Percentiles rank a stretch among this genome's conserved stretches.
Evolutionary conservation across 2,113 vertebrate species (phyloP).

Genomic region (Stegostoma tigrinum): DNA sequence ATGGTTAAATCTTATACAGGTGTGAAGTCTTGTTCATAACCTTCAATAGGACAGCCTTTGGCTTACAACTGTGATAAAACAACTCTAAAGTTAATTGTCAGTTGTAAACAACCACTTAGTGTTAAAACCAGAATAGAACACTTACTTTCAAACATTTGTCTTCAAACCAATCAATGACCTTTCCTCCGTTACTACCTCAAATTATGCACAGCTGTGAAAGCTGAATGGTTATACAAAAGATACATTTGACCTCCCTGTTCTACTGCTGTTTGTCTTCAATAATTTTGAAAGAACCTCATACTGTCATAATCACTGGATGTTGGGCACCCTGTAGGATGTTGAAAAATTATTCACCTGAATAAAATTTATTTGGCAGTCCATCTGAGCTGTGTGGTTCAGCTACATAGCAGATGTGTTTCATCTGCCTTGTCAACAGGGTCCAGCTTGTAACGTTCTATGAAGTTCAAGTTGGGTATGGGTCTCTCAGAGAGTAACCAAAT

Average conservation of each 20-base stretch:
- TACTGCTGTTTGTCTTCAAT: not conserved
- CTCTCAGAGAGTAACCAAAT: not conserved
- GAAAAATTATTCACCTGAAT: not conserved
- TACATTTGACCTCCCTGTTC: not conserved
- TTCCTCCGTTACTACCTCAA: not conserved
- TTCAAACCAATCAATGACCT: not conserved
- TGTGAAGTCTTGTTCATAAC: not conserved
- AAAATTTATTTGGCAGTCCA: conserved; percentile 14
- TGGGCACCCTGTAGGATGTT: not conserved
- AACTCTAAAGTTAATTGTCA: no score
- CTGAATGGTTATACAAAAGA: not conserved
- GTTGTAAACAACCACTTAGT: not conserved
- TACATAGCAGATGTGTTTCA: conserved; percentile 9
- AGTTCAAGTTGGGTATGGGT: not conserved
- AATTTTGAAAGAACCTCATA: not conserved
- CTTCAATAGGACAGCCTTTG: not conserved
- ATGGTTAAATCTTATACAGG: not conserved
- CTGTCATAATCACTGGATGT: not conserved
- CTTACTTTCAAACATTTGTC: not conserved
- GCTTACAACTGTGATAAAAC: not conserved
- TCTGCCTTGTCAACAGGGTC: not conserved
- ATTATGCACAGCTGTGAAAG: not conserved
- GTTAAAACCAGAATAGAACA: conserved; percentile 8
- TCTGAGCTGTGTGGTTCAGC: not conserved
- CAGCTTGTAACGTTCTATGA: not conserved